These are phyloP conservation scores for Xestia sexstrigata DNA, from an alignment of 2,888 invertebrate genomes.

Conservation along the genomic window DNA sequence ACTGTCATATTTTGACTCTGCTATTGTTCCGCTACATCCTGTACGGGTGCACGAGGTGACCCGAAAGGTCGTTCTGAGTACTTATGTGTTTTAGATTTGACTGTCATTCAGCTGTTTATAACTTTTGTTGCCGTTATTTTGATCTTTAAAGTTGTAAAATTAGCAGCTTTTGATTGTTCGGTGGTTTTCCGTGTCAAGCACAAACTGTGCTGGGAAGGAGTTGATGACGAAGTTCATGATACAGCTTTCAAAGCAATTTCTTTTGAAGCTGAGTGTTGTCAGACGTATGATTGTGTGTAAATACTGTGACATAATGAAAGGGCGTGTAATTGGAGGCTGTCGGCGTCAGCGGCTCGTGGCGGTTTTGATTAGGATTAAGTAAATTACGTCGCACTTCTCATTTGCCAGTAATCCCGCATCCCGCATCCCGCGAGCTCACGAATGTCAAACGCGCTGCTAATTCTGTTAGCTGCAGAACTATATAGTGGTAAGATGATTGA, in stretches of 20 bases:
- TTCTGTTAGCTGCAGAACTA: constrained; percentile 27
- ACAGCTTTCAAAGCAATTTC: not conserved
- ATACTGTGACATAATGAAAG: constrained; percentile 29
- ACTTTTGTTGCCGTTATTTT: not conserved
- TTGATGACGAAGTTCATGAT: not conserved
- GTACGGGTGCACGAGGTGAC: not conserved
- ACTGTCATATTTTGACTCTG: not conserved
- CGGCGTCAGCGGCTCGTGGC: not conserved
- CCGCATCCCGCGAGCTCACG: constrained; percentile 35
- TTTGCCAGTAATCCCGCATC: constrained; percentile 51
- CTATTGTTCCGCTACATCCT: not conserved
- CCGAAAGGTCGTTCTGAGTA: not conserved
- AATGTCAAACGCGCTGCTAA: constrained; percentile 31
- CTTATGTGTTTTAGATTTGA: not conserved
- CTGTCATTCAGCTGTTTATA: not conserved
- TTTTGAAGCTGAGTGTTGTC: constrained; percentile 17
- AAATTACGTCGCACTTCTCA: constrained; percentile 59
- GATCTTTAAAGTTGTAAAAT: not conserved
- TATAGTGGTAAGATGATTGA: constrained; percentile 36
- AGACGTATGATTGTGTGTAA: constrained; percentile 7
- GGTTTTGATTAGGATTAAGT: constrained; percentile 64
- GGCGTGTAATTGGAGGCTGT: constrained; percentile 13
- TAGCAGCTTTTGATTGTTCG: not conserved
- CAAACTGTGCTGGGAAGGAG: not conserved
- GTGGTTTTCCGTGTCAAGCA: not conserved